Evolutionary conservation across 1,140 invertebrate genomes (phyloP).

Genomic region (Rhopalosiphum maidis): DNA sequence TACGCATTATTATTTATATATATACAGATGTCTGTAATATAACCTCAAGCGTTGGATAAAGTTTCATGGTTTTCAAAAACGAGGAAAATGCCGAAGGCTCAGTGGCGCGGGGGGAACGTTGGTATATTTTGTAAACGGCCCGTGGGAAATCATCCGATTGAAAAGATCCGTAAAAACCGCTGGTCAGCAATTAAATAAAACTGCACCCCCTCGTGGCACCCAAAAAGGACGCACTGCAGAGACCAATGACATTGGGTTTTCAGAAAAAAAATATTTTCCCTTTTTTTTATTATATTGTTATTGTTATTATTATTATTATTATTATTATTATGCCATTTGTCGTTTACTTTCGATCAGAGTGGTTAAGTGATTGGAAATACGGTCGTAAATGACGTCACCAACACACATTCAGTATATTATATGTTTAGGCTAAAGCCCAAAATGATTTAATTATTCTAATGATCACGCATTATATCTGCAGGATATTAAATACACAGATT

Average conservation of each 20-base stretch:
- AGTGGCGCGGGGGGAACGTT: background rate
- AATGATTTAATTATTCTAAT: background rate
- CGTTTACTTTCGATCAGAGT: background rate
- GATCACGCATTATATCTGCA: background rate
- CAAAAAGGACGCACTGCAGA: background rate
- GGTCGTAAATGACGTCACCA: background rate
- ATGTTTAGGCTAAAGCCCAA: background rate
- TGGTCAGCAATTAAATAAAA: slow-evolving; percentile 53
- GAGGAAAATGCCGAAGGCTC: background rate
- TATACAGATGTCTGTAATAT: background rate
- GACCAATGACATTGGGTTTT: background rate
- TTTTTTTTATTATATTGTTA: slow-evolving; percentile 6
- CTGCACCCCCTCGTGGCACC: background rate
- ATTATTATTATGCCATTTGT: background rate
- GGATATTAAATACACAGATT: background rate
- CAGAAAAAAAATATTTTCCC: background rate
- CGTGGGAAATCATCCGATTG: slow-evolving; percentile 55
- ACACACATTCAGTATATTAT: background rate
- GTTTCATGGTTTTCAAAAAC: background rate
- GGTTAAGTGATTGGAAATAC: slow-evolving; percentile 24
- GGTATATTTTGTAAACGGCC: slow-evolving; percentile 44
- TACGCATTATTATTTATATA: background rate
- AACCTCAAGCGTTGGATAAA: background rate
- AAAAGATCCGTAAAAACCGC: slow-evolving; percentile 40
- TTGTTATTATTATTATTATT: background rate